These are phyloP conservation scores for Corella eumyota DNA, from an alignment of 23 tunicate species.

Conservation along the genomic window DNA sequence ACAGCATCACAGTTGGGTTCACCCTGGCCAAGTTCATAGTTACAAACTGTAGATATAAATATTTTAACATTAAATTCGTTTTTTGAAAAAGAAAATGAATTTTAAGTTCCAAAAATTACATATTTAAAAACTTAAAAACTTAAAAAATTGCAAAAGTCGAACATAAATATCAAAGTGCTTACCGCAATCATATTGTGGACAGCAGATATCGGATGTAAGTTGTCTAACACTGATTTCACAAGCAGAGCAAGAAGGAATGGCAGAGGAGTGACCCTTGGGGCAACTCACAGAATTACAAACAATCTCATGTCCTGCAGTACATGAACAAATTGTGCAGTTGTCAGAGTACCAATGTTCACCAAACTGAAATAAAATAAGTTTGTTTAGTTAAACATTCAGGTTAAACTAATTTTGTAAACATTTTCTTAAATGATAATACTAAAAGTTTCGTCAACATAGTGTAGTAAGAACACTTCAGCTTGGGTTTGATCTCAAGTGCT, in stretches of 20 bases:
- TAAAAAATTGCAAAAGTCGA: too few relatives aligned
- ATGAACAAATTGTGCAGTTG: conserved; percentile 58
- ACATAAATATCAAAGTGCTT: too few relatives aligned
- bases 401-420: too few relatives aligned
- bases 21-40: conserved; percentile 73
- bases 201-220: conserved; percentile 66
- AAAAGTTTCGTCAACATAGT: too few relatives aligned
- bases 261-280: conserved; percentile 1
- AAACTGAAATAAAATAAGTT: conserved; percentile 16
- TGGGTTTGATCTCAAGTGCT: too few relatives aligned
- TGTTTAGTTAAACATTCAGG: too few relatives aligned
- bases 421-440: too few relatives aligned
- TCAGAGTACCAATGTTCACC: conserved; percentile 53
- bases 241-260: conserved; percentile 34
- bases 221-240: conserved; percentile 28
- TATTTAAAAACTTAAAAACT: too few relatives aligned
- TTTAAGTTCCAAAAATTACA: too few relatives aligned
- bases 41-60: conserved; percentile 47
- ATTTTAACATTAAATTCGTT: not conserved
- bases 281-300: conserved; percentile 41
- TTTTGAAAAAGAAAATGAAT: too few relatives aligned
- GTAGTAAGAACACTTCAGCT: too few relatives aligned
- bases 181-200: conserved; percentile 90
- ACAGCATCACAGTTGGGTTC: conserved; percentile 50
- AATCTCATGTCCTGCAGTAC: conserved; percentile 48